A percentile compares a stretch with the other conserved stretches of the same genome.
These are phyloP conservation scores for Aleiodes leptofemur DNA, from an alignment of 2,888 invertebrate species.

Conservation along the genomic window DNA sequence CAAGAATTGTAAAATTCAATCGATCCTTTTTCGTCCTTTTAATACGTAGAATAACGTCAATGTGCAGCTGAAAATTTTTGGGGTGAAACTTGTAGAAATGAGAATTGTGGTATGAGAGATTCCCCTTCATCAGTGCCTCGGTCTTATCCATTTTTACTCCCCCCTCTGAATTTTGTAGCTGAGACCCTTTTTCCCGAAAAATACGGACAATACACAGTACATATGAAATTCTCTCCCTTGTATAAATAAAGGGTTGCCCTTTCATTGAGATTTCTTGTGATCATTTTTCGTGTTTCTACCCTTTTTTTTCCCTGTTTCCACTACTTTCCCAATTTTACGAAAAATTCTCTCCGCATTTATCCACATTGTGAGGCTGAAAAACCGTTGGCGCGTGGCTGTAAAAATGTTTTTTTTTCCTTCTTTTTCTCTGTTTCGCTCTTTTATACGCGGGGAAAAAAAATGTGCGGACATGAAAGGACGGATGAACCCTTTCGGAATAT, in stretches of 20 bases:
- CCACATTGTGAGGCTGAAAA: slow-evolving; percentile 41
- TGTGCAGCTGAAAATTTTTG: slow-evolving; percentile 71
- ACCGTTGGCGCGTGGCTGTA: slow-evolving; percentile 41
- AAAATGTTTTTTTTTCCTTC: slow-evolving; percentile 30
- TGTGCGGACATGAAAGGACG: slow-evolving; percentile 27
- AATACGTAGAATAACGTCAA: slow-evolving; percentile 44
- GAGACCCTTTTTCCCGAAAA: slow-evolving; percentile 42
- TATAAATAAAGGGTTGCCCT: slow-evolving; percentile 74
- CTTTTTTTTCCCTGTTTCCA: slow-evolving; percentile 40
- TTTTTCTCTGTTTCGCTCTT: slow-evolving; percentile 23
- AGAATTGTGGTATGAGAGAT: slow-evolving; percentile 5
- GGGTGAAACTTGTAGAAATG: slow-evolving; percentile 70
- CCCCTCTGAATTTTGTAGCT: slow-evolving; percentile 25
- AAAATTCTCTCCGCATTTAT: slow-evolving; percentile 42
- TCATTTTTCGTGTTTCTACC: slow-evolving; percentile 53
- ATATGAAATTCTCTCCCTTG: slow-evolving; percentile 54
- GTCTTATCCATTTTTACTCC: slow-evolving; percentile 16
- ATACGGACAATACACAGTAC: slow-evolving; percentile 31
- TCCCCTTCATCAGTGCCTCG: slow-evolving; percentile 30
- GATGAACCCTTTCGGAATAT: slow-evolving; percentile 26
- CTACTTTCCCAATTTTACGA: slow-evolving; percentile 54
- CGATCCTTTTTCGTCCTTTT: slow-evolving; percentile 14
- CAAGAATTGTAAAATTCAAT: slow-evolving; percentile 54
- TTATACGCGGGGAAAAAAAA: background rate
- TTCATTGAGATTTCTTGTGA: slow-evolving; percentile 45